Percentiles rank a stretch among this genome's conserved stretches.
phyloP scores from a whole-genome alignment of 1,140 invertebrate species.

The Tetragonula clypearis region DNA sequence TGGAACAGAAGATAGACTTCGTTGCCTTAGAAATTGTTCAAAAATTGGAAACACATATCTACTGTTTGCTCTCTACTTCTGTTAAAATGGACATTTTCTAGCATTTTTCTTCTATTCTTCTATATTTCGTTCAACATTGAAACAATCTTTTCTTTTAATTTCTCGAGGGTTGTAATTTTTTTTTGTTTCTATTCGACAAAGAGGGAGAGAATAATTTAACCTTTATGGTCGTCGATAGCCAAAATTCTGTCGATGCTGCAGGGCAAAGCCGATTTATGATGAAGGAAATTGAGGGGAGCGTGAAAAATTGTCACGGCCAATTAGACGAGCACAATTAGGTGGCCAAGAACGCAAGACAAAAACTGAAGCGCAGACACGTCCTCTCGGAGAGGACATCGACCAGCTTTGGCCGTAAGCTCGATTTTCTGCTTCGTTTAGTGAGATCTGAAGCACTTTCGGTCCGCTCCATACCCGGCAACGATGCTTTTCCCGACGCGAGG shows the following conservation, averaged over 20 bases:
- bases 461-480: conserved; percentile 13
- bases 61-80: too few relatives aligned
- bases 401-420: conserved; percentile 41
- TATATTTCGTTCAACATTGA: too few relatives aligned
- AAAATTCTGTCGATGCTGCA: neutral
- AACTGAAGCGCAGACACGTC: conserved; percentile 2
- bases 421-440: conserved; percentile 66
- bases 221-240: neutral
- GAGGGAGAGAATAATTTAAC: neutral
- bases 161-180: too few relatives aligned
- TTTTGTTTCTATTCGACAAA: too few relatives aligned
- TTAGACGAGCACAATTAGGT: conserved; percentile 25
- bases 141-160: too few relatives aligned
- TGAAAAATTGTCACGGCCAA: conserved; percentile 14
- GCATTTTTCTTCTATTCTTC: too few relatives aligned
- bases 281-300: neutral
- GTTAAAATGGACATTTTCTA: too few relatives aligned
- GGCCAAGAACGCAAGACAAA: conserved; percentile 8
- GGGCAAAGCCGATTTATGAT: neutral
- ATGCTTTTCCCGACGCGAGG: conserved; percentile 17
- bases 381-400: conserved; percentile 41
- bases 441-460: conserved; percentile 56
- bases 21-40: too few relatives aligned
- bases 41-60: too few relatives aligned
- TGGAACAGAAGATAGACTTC: too few relatives aligned